phyloP scores from a whole-genome alignment of 2,888 invertebrate genomes.

The Antitype chi region DNA sequence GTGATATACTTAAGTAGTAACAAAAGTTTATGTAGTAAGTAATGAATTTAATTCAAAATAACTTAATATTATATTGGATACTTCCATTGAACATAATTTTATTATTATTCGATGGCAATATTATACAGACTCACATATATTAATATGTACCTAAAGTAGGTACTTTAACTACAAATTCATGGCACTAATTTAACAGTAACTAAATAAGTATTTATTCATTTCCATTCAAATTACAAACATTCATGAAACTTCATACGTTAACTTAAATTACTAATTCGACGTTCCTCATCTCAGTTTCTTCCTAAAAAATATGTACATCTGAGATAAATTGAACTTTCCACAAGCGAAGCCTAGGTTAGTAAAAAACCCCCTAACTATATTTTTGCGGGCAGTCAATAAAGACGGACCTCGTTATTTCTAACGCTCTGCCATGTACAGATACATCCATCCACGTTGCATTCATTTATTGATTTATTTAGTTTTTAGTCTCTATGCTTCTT shows the following conservation, averaged over 20 bases:
- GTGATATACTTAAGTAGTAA: not conserved
- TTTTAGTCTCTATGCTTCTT: conserved; percentile 18
- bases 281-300: not conserved
- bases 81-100: not conserved
- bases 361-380: not conserved
- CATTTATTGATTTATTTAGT: not conserved
- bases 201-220: not conserved
- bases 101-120: not conserved
- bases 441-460: not conserved
- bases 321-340: not conserved
- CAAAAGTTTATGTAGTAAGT: not conserved
- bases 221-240: not conserved
- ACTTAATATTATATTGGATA: not conserved
- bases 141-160: not conserved
- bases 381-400: not conserved
- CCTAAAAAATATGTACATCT: conserved; percentile 15
- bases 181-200: not conserved
- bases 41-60: not conserved
- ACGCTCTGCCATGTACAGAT: not conserved
- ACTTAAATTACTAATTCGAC: not conserved
- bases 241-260: not conserved
- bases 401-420: not conserved
- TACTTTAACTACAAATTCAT: not conserved
- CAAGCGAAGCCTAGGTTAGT: not conserved
- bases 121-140: not conserved